Evolutionary conservation across 2,888 invertebrate genomes (phyloP).

Genomic region (Pinctada fucata): DNA sequence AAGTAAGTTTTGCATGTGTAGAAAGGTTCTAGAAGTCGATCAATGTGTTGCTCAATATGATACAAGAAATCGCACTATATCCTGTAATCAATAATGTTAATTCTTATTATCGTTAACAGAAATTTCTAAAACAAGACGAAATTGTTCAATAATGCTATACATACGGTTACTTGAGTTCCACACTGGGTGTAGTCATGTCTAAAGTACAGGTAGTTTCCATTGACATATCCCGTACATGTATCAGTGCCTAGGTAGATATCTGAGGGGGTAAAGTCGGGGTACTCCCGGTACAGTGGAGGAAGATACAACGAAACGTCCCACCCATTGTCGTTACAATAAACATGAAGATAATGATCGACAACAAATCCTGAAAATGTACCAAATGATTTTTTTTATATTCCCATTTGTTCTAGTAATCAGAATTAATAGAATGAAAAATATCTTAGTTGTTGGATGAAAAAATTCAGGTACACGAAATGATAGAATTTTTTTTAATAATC

Average conservation of each 20-base stretch:
- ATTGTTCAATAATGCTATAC: not conserved
- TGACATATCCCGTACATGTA: constrained; percentile 24
- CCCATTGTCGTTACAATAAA: constrained; percentile 42
- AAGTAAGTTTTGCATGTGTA: too few relatives aligned
- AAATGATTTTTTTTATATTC: not conserved
- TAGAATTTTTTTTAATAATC: too few relatives aligned
- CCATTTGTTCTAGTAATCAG: not conserved
- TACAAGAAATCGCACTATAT: too few relatives aligned
- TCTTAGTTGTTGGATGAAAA: too few relatives aligned
- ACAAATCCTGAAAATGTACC: constrained; percentile 13
- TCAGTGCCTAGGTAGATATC: constrained; percentile 27
- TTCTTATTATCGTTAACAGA: not conserved
- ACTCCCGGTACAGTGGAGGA: constrained; percentile 16
- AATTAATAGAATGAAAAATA: too few relatives aligned
- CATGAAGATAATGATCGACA: constrained; percentile 23
- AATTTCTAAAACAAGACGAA: not conserved
- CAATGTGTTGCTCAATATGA: too few relatives aligned
- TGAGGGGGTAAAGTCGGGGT: constrained; percentile 10
- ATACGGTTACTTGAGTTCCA: constrained; percentile 10
- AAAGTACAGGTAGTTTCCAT: constrained; percentile 28
- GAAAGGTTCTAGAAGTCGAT: too few relatives aligned
- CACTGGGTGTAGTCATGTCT: constrained; percentile 23
- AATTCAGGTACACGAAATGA: too few relatives aligned
- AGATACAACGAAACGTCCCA: constrained; percentile 42
- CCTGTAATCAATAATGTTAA: too few relatives aligned